Percentiles rank a stretch among this genome's conserved stretches.
phyloP scores from a whole-genome alignment of 2,113 vertebrate species.

The Lathamus discolor region DNA sequence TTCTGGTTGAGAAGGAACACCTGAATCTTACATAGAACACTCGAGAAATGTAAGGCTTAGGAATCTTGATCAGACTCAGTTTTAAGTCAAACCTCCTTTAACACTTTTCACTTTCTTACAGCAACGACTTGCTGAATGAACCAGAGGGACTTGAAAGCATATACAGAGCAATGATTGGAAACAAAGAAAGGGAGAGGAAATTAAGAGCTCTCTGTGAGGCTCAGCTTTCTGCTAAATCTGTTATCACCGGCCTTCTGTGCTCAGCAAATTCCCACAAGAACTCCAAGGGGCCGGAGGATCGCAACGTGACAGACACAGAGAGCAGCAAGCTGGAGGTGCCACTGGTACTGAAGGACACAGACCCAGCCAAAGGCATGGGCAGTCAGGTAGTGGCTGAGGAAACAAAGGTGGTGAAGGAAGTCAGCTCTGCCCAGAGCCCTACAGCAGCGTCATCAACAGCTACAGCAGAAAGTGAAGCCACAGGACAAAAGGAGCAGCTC shows the following conservation, averaged over 20 bases:
- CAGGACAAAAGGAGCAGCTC: slow-evolving; percentile 56
- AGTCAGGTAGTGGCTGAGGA: slow-evolving; percentile 5
- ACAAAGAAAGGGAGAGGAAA: slow-evolving; percentile 33
- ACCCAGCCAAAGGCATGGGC: neutral
- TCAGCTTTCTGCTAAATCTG: slow-evolving; percentile 25
- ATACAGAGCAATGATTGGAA: slow-evolving; percentile 1
- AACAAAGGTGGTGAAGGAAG: slow-evolving; percentile 24
- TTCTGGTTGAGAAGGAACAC: slow-evolving; percentile 66
- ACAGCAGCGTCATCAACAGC: neutral
- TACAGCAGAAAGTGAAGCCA: neutral
- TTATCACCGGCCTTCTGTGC: neutral
- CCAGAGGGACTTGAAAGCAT: slow-evolving; percentile 1
- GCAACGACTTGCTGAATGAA: slow-evolving; percentile 28
- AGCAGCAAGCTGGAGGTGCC: slow-evolving; percentile 34
- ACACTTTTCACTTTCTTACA: neutral
- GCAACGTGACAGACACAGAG: neutral
- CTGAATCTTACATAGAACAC: slow-evolving; percentile 56
- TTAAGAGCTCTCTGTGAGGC: slow-evolving; percentile 5
- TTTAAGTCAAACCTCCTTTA: neutral
- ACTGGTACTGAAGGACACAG: neutral
- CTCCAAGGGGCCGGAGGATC: neutral
- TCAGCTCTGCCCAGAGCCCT: neutral
- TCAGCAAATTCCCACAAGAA: slow-evolving; percentile 40
- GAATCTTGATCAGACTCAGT: neutral
- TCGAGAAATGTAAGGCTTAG: neutral